These are phyloP conservation scores for Toxotes chatareus DNA, from an alignment of 2,113 vertebrate species.

Conservation along the genomic window DNA sequence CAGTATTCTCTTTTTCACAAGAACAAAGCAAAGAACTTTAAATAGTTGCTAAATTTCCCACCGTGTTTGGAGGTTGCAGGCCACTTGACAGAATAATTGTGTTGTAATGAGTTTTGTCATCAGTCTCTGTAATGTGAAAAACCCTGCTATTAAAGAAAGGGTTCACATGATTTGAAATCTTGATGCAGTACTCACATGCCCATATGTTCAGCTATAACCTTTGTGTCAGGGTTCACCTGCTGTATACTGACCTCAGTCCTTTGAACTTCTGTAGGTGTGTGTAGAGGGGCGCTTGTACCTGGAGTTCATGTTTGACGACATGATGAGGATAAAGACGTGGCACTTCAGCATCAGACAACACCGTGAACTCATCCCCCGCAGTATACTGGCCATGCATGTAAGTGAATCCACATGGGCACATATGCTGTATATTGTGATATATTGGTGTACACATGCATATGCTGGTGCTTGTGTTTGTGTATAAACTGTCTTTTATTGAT, in stretches of 20 bases:
- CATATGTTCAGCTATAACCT: not conserved
- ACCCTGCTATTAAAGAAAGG: not conserved
- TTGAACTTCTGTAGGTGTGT: conserved; percentile 87
- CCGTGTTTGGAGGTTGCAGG: too few relatives aligned
- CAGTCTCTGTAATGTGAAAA: not conserved
- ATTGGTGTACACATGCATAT: too few relatives aligned
- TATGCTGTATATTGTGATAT: not conserved
- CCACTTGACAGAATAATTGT: not conserved
- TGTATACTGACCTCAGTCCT: conserved; percentile 3
- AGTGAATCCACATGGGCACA: conserved; percentile 64
- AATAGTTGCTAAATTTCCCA: too few relatives aligned
- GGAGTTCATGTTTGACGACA: conserved; percentile 99
- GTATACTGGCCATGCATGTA: conserved; percentile 99
- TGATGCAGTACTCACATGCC: not conserved
- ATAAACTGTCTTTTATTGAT: not conserved
- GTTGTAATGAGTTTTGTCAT: not conserved
- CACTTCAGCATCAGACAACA: conserved; percentile 99
- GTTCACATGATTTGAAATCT: not conserved
- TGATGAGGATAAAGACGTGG: conserved; percentile 99
- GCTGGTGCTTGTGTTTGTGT: not conserved
- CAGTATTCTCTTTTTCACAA: not conserved
- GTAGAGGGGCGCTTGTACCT: conserved; percentile 97
- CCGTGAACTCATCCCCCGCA: conserved; percentile 98
- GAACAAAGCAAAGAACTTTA: not conserved
- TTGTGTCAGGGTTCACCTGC: not conserved